Percentiles rank a stretch among this genome's conserved stretches.
Conservation (phyloP, 2,113 vertebrate genomes). For the Lepisosteus oculatus region DNA sequence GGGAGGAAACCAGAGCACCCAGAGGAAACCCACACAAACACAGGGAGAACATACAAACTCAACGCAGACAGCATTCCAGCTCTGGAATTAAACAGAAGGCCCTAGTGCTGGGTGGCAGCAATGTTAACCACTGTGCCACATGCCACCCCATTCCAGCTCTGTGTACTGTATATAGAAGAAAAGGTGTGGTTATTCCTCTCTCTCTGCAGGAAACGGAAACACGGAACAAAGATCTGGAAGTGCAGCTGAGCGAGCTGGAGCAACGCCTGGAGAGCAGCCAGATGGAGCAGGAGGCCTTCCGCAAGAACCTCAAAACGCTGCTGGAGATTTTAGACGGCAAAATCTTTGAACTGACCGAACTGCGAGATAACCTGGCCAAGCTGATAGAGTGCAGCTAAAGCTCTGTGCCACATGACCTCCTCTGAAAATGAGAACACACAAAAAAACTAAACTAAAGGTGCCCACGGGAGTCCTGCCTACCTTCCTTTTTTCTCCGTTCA, state of each 20-base stretch:
- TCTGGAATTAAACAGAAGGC: no score
- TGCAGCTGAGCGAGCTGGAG: constrained; percentile 87
- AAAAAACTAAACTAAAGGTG: constrained; percentile 15
- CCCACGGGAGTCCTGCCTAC: constrained; percentile 38
- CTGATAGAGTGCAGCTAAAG: constrained; percentile 95
- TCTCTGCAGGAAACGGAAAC: constrained; percentile 87
- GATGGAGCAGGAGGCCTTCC: constrained; percentile 92
- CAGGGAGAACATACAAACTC: no score
- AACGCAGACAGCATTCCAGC: no score
- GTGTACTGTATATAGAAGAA: no score
- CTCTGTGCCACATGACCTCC: constrained; percentile 15
- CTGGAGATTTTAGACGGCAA: constrained; percentile 97
- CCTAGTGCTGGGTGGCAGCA: no score
- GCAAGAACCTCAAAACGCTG: constrained; percentile 95
- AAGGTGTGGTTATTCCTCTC: constrained; percentile 38
- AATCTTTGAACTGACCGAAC: constrained; percentile 98
- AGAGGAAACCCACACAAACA: no score
- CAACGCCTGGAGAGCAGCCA: constrained; percentile 95
- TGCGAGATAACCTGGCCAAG: constrained; percentile 93
- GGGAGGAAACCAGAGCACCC: no score
- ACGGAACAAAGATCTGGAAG: constrained; percentile 88
- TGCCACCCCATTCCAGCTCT: not conserved
- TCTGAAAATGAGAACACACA: constrained; percentile 49
- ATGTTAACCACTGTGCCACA: no score
- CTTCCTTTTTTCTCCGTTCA: constrained; percentile 22